A percentile compares a stretch with the other conserved stretches of the same genome.
These are phyloP conservation scores for Orthonyx spaldingii DNA, from an alignment of 2,113 vertebrate species.

Conservation along the genomic window DNA sequence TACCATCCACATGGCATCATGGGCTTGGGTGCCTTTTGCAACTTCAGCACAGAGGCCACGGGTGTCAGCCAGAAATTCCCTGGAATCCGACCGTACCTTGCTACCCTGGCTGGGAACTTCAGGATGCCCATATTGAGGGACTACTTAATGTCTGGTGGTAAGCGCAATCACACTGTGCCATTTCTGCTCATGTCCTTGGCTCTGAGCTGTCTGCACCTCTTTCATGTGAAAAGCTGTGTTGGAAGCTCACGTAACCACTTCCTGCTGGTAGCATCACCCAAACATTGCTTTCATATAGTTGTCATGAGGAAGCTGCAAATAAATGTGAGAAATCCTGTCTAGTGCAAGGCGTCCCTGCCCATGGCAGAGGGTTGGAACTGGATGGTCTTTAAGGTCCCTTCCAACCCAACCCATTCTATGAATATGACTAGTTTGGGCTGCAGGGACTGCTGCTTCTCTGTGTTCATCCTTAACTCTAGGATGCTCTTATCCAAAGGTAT, in stretches of 20 bases:
- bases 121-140: slow-evolving; percentile 89
- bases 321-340: not conserved
- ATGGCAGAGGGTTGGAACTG: not conserved
- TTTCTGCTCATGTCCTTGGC: not conserved
- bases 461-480: not conserved
- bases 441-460: not conserved
- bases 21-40: slow-evolving; percentile 92
- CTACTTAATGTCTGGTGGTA: slow-evolving; percentile 97
- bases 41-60: slow-evolving; percentile 95
- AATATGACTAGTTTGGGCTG: not conserved
- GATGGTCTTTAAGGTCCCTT: not conserved
- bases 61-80: slow-evolving; percentile 93
- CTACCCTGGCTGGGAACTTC: slow-evolving; percentile 94
- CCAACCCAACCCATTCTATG: not conserved
- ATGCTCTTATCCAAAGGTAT: not conserved
- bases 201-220: not conserved
- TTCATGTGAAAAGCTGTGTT: not conserved
- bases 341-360: not conserved
- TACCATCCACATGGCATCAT: slow-evolving; percentile 97
- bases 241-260: not conserved
- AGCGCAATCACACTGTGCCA: slow-evolving; percentile 11
- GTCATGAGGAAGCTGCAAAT: not conserved
- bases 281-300: not conserved
- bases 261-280: not conserved
- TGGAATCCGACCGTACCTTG: slow-evolving; percentile 88